Conservation (phyloP, 2,797 vertebrate genomes). For the Acanthurus tractus region DNA sequence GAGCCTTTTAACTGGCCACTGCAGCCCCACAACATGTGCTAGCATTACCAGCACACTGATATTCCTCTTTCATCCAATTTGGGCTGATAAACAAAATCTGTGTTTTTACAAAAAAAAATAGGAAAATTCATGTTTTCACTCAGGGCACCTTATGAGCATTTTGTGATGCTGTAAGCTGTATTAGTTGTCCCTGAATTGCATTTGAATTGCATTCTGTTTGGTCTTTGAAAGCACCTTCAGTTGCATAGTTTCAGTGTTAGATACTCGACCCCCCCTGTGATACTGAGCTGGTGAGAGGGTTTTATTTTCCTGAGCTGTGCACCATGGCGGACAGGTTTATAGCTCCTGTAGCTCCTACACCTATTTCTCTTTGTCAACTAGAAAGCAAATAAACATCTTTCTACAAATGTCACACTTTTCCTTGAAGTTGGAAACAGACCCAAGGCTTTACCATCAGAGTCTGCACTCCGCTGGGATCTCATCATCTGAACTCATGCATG, state of each 20-base stretch:
- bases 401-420: slow-evolving; percentile 5
- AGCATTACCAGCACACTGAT: not conserved
- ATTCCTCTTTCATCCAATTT: too few relatives aligned
- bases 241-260: not conserved
- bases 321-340: not conserved
- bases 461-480: slow-evolving; percentile 26
- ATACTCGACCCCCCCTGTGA: not conserved
- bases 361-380: not conserved
- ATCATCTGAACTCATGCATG: slow-evolving; percentile 44
- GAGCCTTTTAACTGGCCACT: too few relatives aligned
- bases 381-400: not conserved
- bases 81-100: not conserved
- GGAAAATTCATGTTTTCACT: not conserved
- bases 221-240: not conserved
- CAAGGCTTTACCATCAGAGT: slow-evolving; percentile 8
- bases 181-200: not conserved
- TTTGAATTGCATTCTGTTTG: too few relatives aligned
- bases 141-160: not conserved
- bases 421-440: slow-evolving; percentile 14
- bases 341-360: not conserved
- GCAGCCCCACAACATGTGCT: not conserved
- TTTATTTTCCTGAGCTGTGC: not conserved
- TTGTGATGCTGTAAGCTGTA: too few relatives aligned
- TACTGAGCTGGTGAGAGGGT: not conserved
- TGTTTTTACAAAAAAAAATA: not conserved